These are phyloP conservation scores for Spicauda simplicius DNA, from an alignment of 2,888 invertebrate species.

Conservation along the genomic window DNA sequence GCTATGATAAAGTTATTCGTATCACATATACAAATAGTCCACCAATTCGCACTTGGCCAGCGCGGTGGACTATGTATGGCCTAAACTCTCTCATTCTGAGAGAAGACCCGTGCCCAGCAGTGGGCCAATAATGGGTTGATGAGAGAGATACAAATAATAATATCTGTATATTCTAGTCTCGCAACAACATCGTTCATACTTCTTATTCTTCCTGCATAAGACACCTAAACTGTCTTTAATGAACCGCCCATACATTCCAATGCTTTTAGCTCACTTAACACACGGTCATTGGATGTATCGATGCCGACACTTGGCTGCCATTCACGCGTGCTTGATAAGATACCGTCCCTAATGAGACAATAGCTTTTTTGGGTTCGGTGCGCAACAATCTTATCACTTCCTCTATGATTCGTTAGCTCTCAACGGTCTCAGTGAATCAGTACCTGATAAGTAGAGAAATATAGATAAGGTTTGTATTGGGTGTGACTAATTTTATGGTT, in stretches of 20 bases:
- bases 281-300: slow-evolving; percentile 23
- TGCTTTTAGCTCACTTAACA: slow-evolving; percentile 53
- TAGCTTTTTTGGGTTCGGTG: slow-evolving; percentile 66
- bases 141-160: too few relatives aligned
- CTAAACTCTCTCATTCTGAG: too few relatives aligned
- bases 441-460: slow-evolving; percentile 20
- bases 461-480: slow-evolving; percentile 18
- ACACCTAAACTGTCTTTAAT: slow-evolving; percentile 3
- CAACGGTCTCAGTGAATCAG: slow-evolving; percentile 31
- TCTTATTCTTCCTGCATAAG: background rate
- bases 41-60: too few relatives aligned
- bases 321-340: slow-evolving; percentile 36
- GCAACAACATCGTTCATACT: too few relatives aligned
- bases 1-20: too few relatives aligned
- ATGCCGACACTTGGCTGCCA: slow-evolving; percentile 20
- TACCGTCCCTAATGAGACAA: slow-evolving; percentile 58
- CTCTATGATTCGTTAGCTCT: slow-evolving; percentile 51
- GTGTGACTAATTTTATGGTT: slow-evolving; percentile 29
- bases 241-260: slow-evolving; percentile 39
- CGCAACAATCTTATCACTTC: slow-evolving; percentile 69
- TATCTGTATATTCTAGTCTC: too few relatives aligned
- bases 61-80: too few relatives aligned
- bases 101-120: too few relatives aligned
- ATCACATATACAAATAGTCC: too few relatives aligned
- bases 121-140: too few relatives aligned